Conservation (phyloP, 2,113 vertebrate species). For the Lampris megalopsis region DNA sequence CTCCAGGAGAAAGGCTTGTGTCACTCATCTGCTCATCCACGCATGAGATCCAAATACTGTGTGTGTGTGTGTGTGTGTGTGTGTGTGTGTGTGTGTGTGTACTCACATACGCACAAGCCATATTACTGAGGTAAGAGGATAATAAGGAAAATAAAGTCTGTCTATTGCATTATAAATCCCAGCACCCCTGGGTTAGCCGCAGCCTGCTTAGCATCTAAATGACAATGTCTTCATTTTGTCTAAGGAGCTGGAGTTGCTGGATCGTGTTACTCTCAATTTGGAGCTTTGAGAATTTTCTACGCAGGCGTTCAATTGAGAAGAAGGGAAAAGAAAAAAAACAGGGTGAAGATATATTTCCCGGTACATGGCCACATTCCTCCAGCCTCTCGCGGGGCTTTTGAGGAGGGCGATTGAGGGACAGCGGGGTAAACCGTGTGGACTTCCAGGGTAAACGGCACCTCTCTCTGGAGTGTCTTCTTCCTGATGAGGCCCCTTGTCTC, state of each 20-base stretch:
- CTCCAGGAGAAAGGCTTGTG: constrained; percentile 6
- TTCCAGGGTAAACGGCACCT: constrained; percentile 29
- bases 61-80: not conserved
- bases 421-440: constrained; percentile 34
- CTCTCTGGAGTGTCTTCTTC: constrained; percentile 50
- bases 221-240: not conserved
- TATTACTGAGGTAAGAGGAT: constrained; percentile 26
- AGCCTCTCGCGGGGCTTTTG: constrained; percentile 24
- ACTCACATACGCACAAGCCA: not conserved
- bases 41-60: constrained; percentile 34
- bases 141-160: constrained; percentile 22
- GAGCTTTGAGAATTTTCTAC: not conserved
- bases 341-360: constrained; percentile 51
- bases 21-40: constrained; percentile 9
- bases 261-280: constrained; percentile 12
- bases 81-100: not conserved
- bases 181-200: constrained; percentile 8
- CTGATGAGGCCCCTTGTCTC: constrained; percentile 54
- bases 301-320: constrained; percentile 1
- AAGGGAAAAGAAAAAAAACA: constrained; percentile 9
- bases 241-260: not conserved
- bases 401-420: constrained; percentile 22
- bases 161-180: constrained; percentile 29
- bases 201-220: not conserved
- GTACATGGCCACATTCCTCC: constrained; percentile 36